A percentile compares a stretch with the other conserved stretches of the same genome.
These are phyloP conservation scores for Ochlodes sylvanus DNA, from an alignment of 2,888 invertebrate species.

Conservation along the genomic window DNA sequence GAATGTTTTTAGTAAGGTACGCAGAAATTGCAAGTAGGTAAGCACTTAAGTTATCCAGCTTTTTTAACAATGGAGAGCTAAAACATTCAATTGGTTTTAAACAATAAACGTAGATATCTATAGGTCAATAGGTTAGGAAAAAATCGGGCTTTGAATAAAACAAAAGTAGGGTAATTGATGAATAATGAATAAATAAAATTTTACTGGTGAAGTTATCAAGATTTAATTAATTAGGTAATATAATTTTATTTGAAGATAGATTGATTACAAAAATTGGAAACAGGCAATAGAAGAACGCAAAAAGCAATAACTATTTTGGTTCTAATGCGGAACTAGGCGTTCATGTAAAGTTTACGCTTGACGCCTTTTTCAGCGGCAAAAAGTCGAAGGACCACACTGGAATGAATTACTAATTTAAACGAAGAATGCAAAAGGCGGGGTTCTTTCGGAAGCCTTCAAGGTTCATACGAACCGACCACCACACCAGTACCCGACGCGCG, in stretches of 20 bases:
- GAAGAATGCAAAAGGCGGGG: slow-evolving; percentile 62
- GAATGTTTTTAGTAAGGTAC: not conserved
- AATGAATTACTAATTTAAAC: slow-evolving; percentile 47
- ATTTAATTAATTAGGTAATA: no score
- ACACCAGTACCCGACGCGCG: slow-evolving; percentile 68
- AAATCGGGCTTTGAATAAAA: no score
- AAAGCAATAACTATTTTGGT: not conserved
- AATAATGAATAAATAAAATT: no score
- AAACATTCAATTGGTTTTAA: no score
- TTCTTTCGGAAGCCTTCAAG: slow-evolving; percentile 77
- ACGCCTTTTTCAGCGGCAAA: slow-evolving; percentile 22
- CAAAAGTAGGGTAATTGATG: no score
- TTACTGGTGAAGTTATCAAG: no score
- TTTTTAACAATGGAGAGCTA: no score
- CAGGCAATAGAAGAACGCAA: not conserved
- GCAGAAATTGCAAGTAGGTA: no score
- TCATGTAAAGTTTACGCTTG: slow-evolving; percentile 16
- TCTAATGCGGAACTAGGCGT: slow-evolving; percentile 17
- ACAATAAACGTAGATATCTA: no score
- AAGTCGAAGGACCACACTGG: slow-evolving; percentile 39
- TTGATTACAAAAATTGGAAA: not conserved
- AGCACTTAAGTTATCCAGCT: no score
- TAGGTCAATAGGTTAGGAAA: no score
- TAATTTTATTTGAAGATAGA: no score
- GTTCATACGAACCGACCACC: slow-evolving; percentile 56